Base-by-base conservation (phyloP, 2,113 vertebrate genomes). In the Bambusicola thoracicus region DNA sequence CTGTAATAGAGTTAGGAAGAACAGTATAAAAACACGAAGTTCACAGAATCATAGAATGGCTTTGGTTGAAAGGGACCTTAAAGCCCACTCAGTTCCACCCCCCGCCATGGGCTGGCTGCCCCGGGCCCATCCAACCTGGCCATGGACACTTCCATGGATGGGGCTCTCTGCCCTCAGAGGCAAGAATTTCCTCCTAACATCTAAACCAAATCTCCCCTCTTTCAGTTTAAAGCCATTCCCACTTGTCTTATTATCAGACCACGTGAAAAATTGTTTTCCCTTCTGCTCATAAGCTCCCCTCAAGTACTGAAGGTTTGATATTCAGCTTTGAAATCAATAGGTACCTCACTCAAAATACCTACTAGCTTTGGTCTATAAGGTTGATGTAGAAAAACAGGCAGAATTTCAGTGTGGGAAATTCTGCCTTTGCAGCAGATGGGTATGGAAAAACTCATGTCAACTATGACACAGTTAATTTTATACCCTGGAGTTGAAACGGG, bases 321-420 rank as follows among this genome's bases (percentile, higher is more conserved):
- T 48, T 46, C 53, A 66, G 74, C 81, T 87, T 90, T 84, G 40
- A 76, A 93, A 87, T 77, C 85, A 80, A 77, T 83, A 72, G 27
- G 19, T 46, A 25, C 59, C 92, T 93, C 68, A 69, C 63, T 41
- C 53, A 85, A 51, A 51, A 15, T 13, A 25, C 40, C 85, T 51
- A 49, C 21, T 72, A 41, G 51, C 18, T 73, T 87, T 84, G 86
- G 63, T 32, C 81, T 68, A 8, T 20, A 49, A 68, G 27, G 30
- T 30, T 38, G 85, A 88, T 68, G 69, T 79, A 85, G 40, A 90
- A 58, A 89, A 92, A 83, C 30, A 81, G 49, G 49, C 84, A 89
- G 49, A 87, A 91, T 38, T 74, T 81, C 87, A 92, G 68, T 32
- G 41, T 81, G 43, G 67, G 22, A 90, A 90, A 92, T 44, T 34